These are phyloP conservation scores for Silurus glanis DNA, from an alignment of 2,113 vertebrate genomes.

Conservation along the genomic window DNA sequence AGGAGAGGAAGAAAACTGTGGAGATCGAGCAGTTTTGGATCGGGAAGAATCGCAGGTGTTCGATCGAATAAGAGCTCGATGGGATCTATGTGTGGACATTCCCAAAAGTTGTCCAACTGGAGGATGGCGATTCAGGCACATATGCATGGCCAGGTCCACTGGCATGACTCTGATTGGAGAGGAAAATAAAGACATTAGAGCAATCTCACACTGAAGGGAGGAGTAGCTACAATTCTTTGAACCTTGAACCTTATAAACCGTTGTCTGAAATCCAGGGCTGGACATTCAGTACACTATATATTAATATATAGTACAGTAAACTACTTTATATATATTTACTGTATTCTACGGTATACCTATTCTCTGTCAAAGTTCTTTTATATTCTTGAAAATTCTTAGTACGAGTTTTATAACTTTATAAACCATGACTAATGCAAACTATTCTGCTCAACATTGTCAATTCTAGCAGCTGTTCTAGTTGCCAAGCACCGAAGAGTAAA, in stretches of 20 bases:
- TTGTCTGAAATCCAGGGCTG: background rate
- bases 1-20: constrained; percentile 12
- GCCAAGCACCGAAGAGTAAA: background rate
- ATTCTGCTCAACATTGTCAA: background rate
- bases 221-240: background rate
- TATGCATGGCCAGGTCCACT: constrained; percentile 65
- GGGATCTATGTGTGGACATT: constrained; percentile 17
- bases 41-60: background rate
- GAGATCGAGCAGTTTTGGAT: fast-evolving
- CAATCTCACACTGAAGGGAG: background rate
- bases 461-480: background rate
- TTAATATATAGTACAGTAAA: no score
- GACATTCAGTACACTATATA: background rate
- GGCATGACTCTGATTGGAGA: constrained; percentile 65
- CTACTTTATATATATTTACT: no score
- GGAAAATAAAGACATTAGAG: background rate
- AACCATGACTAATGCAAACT: background rate
- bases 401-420: background rate
- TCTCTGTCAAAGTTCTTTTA: background rate
- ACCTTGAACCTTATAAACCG: background rate
- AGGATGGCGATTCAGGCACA: constrained; percentile 31
- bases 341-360: background rate
- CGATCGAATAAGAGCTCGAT: background rate
- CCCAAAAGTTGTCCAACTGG: constrained; percentile 1
- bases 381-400: background rate